Conservation (phyloP, 2,113 vertebrate genomes). For the Serilophus lunatus region DNA sequence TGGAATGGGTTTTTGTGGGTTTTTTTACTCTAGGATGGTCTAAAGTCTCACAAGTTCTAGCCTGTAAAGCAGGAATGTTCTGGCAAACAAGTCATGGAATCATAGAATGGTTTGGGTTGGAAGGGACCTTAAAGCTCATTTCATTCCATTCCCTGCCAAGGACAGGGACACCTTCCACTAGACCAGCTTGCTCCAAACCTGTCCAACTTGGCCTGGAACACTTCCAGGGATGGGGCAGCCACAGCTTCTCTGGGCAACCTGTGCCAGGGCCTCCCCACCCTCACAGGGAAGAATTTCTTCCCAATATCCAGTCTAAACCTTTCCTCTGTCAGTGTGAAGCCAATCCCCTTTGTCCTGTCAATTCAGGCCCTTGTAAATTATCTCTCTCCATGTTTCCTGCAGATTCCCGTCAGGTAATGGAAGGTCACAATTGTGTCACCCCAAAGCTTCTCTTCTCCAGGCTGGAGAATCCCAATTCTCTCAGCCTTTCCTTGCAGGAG, state of each 20-base stretch:
- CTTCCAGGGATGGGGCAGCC: background rate
- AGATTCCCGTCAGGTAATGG: background rate
- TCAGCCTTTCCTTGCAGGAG: background rate
- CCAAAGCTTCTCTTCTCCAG: background rate
- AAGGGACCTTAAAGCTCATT: background rate
- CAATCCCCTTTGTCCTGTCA: background rate
- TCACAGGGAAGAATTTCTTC: background rate
- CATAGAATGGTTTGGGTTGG: background rate
- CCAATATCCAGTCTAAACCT: background rate
- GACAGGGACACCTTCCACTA: background rate
- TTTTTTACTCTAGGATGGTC: background rate
- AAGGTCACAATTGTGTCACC: background rate
- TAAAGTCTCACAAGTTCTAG: background rate
- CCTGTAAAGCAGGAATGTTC: background rate
- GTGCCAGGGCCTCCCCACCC: accelerated
- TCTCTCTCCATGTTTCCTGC: background rate
- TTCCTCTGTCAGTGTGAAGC: background rate
- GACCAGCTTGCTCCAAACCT: background rate
- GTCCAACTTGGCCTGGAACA: background rate
- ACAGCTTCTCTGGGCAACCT: too few species aligned
- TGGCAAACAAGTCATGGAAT: background rate
- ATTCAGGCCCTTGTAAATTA: background rate
- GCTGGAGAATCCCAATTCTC: background rate
- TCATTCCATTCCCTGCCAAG: background rate
- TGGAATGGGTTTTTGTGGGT: background rate